Evolutionary conservation across 2,888 invertebrate species (phyloP).

Genomic region (Anaspis maculata): DNA sequence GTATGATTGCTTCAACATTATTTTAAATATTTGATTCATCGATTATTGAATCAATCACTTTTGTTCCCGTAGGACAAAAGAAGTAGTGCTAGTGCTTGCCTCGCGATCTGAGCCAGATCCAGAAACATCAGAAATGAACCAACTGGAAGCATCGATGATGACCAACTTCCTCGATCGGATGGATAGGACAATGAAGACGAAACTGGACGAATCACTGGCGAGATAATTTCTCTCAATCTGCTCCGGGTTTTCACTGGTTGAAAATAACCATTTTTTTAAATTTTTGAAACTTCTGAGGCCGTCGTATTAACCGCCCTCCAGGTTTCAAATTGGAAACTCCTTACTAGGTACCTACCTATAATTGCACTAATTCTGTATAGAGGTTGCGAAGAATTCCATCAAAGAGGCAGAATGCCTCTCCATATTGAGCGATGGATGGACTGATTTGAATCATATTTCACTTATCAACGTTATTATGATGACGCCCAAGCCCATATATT

Average conservation of each 20-base stretch:
- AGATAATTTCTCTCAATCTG: too few relatives aligned
- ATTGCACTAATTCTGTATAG: neutral
- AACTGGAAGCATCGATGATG: too few relatives aligned
- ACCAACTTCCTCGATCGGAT: neutral
- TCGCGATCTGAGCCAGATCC: too few relatives aligned
- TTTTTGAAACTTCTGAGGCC: neutral
- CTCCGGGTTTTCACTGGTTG: neutral
- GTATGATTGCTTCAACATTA: too few relatives aligned
- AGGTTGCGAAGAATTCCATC: too few relatives aligned
- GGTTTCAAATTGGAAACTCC: neutral
- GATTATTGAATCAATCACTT: too few relatives aligned
- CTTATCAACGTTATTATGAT: neutral
- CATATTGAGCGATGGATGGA: neutral
- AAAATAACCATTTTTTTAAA: neutral
- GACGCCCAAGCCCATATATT: slow-evolving; percentile 3
- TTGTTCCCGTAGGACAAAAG: too few relatives aligned
- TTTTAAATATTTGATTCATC: too few relatives aligned
- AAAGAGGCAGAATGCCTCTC: neutral
- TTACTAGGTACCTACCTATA: neutral
- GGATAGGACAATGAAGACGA: neutral
- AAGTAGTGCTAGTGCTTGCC: too few relatives aligned
- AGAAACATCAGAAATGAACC: too few relatives aligned
- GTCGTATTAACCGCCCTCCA: neutral
- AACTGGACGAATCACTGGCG: neutral
- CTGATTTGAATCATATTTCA: neutral